These are phyloP conservation scores for Bucorvus abyssinicus DNA, from an alignment of 2,797 vertebrate genomes.

Conservation along the genomic window DNA sequence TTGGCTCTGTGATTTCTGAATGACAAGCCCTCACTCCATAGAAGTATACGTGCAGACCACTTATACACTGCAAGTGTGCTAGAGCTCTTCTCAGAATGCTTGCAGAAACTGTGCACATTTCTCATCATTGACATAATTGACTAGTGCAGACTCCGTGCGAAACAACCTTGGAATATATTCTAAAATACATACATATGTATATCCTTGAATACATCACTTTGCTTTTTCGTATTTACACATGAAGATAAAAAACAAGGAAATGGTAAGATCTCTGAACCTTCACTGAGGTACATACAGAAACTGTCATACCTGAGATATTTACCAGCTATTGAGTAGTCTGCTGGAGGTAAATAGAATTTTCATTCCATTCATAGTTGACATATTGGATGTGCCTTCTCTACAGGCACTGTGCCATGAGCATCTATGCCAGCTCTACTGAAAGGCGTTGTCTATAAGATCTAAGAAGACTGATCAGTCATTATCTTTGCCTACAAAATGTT, in stretches of 20 bases:
- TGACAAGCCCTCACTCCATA: not conserved
- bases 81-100: not conserved
- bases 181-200: not conserved
- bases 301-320: not conserved
- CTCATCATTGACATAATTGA: not conserved
- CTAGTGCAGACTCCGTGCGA: not conserved
- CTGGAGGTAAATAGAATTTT: not conserved
- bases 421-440: not conserved
- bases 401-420: not conserved
- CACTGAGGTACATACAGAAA: not conserved
- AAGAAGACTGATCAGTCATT: not conserved
- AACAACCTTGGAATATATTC: not conserved
- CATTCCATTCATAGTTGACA: not conserved
- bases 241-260: not conserved
- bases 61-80: not conserved
- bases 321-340: not conserved
- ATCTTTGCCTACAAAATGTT: not conserved
- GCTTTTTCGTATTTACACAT: not conserved
- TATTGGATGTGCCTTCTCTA: not conserved
- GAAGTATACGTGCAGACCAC: not conserved
- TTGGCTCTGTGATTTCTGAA: not conserved
- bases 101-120: not conserved
- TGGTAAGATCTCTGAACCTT: fast-evolving
- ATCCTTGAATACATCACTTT: not conserved
- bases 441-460: not conserved